Evolutionary conservation across 1,140 invertebrate species (phyloP), one percentile per base, ranked within the genome.

Genomic region (Drosophila azteca): DNA sequence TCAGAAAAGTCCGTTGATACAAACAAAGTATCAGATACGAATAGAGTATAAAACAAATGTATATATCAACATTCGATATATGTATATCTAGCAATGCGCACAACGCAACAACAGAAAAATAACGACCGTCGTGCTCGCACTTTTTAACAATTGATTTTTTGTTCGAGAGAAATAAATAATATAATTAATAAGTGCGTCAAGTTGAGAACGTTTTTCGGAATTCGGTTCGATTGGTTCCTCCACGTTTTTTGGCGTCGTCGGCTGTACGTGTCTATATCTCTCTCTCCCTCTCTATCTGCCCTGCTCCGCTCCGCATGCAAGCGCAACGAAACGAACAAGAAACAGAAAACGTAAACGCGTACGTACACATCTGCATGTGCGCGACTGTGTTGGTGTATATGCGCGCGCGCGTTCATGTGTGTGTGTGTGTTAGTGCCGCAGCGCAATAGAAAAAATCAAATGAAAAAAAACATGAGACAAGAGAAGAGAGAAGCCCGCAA

Each of bases 371-470:
- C 44, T 39, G 57, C 52, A 31, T 78, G 44, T 64, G 54, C 44
- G 61, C 24, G 24, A 26, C 24, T 60, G 29, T 17, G 49, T 64
- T 29, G 44, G 41, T 71, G 43, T 48, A 46, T 49, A 53, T 35
- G 50, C 66, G 50, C 54, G 71, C 29, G 29, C 24, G 41, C 44
- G 41, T 26, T 26, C 24, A 26, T 71, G 43, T 48, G 52, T 49
- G 58, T 35, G 50, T 66, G 50, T 58, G 71, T 60, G 55, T 48
- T 61, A 62, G 59, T 53, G 66, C 71, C 81, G 66, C 80, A 84
- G 81, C 81, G 74, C 77, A 85, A 80, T 84, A 80, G 62, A 79
- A 87, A 77, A 65, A 76, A 58, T 57, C 51, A 69, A 51, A 39
- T 61, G 63, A 78, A 71, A 75, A 41, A 74, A 63, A 68, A 49